Evolutionary conservation across 2,888 invertebrate genomes (phyloP).

Genomic region (Pterostichus madidus): DNA sequence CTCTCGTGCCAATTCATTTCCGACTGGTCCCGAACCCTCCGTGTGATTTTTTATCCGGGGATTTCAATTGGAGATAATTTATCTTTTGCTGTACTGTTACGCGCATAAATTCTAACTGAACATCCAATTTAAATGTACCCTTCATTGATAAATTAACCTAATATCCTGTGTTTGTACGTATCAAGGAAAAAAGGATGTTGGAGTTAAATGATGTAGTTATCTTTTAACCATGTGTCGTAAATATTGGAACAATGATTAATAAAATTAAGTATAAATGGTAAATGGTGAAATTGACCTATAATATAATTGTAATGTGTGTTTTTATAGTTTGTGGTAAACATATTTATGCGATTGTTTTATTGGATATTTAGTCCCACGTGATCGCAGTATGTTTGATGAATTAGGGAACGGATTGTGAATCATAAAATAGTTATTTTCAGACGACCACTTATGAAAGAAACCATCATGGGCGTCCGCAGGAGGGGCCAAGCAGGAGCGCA

Average conservation of each 20-base stretch:
- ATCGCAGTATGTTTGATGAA: too few species aligned
- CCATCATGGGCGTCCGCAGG: too few species aligned
- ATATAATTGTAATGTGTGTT: too few species aligned
- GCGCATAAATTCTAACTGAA: constrained; percentile 26
- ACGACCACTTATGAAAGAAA: too few species aligned
- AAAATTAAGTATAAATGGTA: background rate
- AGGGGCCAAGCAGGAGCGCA: too few species aligned
- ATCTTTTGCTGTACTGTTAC: constrained; percentile 42
- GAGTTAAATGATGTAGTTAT: background rate
- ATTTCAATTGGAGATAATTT: constrained; percentile 47
- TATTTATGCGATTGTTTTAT: too few species aligned
- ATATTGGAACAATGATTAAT: background rate
- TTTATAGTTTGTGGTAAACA: too few species aligned
- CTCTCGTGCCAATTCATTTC: constrained; percentile 35
- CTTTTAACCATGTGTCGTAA: background rate
- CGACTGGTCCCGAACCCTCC: background rate
- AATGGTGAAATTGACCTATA: background rate
- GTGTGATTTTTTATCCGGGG: constrained; percentile 35
- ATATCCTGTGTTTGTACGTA: constrained; percentile 26
- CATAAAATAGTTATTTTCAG: too few species aligned
- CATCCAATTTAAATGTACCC: constrained; percentile 30
- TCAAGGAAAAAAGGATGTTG: background rate
- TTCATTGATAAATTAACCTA: constrained; percentile 36
- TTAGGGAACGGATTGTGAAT: too few species aligned
- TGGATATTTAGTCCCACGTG: too few species aligned